A percentile compares a stretch with the other conserved stretches of the same genome.
Evolutionary conservation across 2,797 vertebrate species (phyloP).

Genomic region (Platyrinchus mystaceus): DNA sequence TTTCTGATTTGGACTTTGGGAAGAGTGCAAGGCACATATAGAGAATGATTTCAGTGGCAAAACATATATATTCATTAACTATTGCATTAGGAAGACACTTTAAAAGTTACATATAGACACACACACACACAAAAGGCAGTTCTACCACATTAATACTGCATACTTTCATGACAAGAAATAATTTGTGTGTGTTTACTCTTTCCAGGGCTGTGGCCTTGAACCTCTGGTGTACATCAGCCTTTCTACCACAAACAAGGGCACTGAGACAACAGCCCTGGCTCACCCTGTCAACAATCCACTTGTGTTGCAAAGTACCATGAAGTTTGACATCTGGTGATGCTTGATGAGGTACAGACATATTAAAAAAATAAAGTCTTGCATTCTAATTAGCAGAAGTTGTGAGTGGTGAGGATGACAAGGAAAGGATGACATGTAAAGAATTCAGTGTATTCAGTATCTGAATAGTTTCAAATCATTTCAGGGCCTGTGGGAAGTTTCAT

Average conservation of each 20-base stretch:
- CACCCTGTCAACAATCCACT: neutral
- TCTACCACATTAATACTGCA: neutral
- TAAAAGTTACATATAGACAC: neutral
- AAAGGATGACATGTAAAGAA: neutral
- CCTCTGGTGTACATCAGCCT: neutral
- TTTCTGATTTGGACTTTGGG: neutral
- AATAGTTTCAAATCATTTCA: neutral
- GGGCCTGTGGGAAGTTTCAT: neutral
- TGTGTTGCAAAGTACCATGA: neutral
- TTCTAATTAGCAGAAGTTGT: neutral
- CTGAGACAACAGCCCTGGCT: neutral
- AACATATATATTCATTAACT: neutral
- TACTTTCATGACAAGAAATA: neutral
- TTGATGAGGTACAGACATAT: neutral
- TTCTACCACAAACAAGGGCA: neutral
- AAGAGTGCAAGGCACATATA: neutral
- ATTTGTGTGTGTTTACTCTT: neutral
- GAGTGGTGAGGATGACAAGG: neutral
- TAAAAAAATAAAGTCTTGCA: neutral
- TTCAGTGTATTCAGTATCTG: neutral
- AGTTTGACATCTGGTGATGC: neutral
- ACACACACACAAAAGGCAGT: neutral
- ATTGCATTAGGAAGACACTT: neutral
- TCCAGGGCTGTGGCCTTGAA: neutral
- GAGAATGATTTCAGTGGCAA: neutral